phyloP scores from a whole-genome alignment of 92 coral and sea anemone species.

The Zoanthus gigantus region DNA sequence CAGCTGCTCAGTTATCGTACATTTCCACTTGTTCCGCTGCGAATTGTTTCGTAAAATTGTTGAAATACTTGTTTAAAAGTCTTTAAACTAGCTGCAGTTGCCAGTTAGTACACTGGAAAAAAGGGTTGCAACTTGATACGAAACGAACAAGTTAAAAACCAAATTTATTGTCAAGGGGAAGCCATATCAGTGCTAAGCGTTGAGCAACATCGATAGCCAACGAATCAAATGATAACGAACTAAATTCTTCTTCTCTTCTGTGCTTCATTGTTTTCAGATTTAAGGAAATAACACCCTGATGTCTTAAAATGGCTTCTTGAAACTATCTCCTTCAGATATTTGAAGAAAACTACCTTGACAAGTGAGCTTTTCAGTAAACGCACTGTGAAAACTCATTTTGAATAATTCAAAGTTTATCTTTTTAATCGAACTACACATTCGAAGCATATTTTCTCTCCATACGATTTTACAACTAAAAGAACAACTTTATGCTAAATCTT shows the following conservation, averaged over 20 bases:
- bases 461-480: slow-evolving; percentile 26
- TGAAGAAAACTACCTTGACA: not conserved
- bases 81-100: not conserved
- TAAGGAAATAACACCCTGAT: not conserved
- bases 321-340: not conserved
- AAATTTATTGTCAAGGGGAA: slow-evolving; percentile 27
- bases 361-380: not conserved
- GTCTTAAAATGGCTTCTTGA: slow-evolving; percentile 12
- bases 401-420: not conserved
- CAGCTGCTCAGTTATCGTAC: slow-evolving; percentile 46
- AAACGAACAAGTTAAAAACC: slow-evolving; percentile 31
- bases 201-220: not conserved
- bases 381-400: not conserved
- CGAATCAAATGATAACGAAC: slow-evolving; percentile 7
- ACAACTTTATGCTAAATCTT: slow-evolving; percentile 7
- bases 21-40: not conserved
- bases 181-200: slow-evolving; percentile 29
- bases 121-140: not conserved
- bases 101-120: not conserved
- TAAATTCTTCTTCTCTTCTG: slow-evolving; percentile 9
- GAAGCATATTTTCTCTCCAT: not conserved
- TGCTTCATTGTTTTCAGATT: slow-evolving; percentile 3
- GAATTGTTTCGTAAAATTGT: slow-evolving; percentile 18
- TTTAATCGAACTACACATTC: not conserved
- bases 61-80: slow-evolving; percentile 23